phyloP scores from a whole-genome alignment of 2,113 vertebrate species.

The Cyphomyrus plagiostoma region DNA sequence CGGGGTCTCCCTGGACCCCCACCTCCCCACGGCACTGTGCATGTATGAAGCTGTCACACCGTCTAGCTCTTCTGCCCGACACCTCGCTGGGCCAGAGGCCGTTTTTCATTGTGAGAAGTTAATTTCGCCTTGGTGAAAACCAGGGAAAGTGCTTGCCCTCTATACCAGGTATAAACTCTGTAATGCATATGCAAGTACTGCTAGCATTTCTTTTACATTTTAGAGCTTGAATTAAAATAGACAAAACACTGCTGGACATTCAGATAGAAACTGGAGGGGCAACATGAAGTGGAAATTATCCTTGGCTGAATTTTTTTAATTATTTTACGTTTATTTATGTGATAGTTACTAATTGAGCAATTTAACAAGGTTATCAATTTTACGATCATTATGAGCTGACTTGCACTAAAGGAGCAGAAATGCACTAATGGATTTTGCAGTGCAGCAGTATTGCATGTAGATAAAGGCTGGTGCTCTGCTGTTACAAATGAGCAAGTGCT shows the following conservation, averaged over 20 bases:
- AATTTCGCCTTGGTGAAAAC: neutral
- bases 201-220: neutral
- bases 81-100: neutral
- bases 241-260: neutral
- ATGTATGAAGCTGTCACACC: neutral
- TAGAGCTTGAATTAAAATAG: neutral
- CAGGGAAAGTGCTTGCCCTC: neutral
- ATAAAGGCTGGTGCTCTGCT: neutral
- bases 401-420: neutral
- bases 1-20: neutral
- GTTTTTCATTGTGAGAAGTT: neutral
- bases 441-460: neutral
- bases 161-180: neutral
- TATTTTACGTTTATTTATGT: slow-evolving; percentile 1
- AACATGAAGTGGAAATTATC: neutral
- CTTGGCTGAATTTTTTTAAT: neutral
- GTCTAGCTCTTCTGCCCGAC: neutral
- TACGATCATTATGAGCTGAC: neutral
- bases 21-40: neutral
- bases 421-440: neutral
- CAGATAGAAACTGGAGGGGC: no score
- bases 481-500: neutral
- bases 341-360: neutral
- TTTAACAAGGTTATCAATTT: neutral
- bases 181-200: neutral